phyloP scores from a whole-genome alignment of 1,140 invertebrate genomes.

The Euura lappo region DNA sequence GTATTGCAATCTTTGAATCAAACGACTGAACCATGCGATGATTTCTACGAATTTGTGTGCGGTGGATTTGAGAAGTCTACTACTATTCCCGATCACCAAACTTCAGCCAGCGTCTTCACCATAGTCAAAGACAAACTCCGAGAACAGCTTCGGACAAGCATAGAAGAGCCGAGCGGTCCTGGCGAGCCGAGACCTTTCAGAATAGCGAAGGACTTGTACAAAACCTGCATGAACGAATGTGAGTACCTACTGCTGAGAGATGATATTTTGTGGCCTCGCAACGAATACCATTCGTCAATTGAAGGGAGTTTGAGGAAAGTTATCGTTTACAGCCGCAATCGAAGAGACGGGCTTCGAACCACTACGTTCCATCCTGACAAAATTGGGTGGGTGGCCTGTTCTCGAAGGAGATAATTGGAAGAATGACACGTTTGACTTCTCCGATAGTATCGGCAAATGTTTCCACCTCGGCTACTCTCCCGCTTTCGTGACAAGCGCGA shows the following conservation, averaged over 20 bases:
- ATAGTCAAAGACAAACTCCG: slow-evolving; percentile 80
- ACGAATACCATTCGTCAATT: neutral
- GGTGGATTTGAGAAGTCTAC: slow-evolving; percentile 45
- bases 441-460: slow-evolving; percentile 81
- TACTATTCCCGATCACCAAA: slow-evolving; percentile 64
- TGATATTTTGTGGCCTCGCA: slow-evolving; percentile 41
- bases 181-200: slow-evolving; percentile 76
- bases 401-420: slow-evolving; percentile 81
- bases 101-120: slow-evolving; percentile 79
- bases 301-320: neutral
- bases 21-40: slow-evolving; percentile 74
- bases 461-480: slow-evolving; percentile 91
- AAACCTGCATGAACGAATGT: slow-evolving; percentile 87
- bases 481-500: slow-evolving; percentile 78
- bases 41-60: slow-evolving; percentile 81
- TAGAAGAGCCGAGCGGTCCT: slow-evolving; percentile 70
- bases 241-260: slow-evolving; percentile 49
- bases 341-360: slow-evolving; percentile 76
- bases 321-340: slow-evolving; percentile 66
- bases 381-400: slow-evolving; percentile 91
- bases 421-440: slow-evolving; percentile 77
- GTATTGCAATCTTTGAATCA: slow-evolving; percentile 63
- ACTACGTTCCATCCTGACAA: slow-evolving; percentile 71
- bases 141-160: slow-evolving; percentile 76
- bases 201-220: slow-evolving; percentile 79